These are phyloP conservation scores for Corythoichthys haematopterus DNA, from an alignment of 2,113 vertebrate species.

Conservation along the genomic window DNA sequence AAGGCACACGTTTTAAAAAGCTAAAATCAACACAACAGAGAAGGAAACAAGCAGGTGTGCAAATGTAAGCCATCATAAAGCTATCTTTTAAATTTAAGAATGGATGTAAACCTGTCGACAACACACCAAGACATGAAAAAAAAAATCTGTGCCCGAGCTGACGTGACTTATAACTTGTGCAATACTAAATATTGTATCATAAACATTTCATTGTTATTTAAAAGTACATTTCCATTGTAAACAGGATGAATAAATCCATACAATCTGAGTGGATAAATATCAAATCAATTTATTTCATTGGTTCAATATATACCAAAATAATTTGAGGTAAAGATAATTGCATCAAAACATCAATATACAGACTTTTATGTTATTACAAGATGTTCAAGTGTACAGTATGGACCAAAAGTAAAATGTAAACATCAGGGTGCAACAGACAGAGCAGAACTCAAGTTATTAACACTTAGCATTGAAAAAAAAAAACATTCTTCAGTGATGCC, in stretches of 20 bases:
- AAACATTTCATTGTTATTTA: background rate
- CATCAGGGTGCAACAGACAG: background rate
- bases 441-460: background rate
- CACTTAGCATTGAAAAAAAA: background rate
- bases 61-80: background rate
- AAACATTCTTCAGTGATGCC: conserved; percentile 15
- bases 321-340: conserved; percentile 81
- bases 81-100: background rate
- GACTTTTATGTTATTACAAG: conserved; percentile 56
- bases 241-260: background rate
- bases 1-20: conserved; percentile 6
- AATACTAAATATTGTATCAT: background rate
- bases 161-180: background rate
- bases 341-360: conserved; percentile 77
- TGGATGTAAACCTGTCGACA: background rate
- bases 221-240: background rate
- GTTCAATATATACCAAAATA: conserved; percentile 80
- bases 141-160: background rate
- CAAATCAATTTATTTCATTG: conserved; percentile 70
- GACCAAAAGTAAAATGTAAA: conserved; percentile 7
- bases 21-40: background rate
- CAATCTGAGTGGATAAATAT: conserved; percentile 14
- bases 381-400: conserved; percentile 74
- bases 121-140: background rate
- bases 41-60: background rate